Base-by-base conservation (phyloP, 1,140 invertebrate genomes). In the Patella vulgata region DNA sequence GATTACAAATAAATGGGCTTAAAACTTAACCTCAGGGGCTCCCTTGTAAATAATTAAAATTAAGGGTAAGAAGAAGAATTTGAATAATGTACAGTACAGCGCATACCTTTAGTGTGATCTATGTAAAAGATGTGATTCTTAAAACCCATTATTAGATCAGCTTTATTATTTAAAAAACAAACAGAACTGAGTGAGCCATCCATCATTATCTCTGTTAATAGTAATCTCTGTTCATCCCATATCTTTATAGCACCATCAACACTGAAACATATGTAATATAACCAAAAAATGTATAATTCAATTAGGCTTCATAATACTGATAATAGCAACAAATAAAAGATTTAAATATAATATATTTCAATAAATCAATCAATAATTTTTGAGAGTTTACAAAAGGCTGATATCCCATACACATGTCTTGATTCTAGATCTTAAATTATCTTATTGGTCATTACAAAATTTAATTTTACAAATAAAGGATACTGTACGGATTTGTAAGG, bases 101-200 rank as follows among this genome's bases (percentile, higher is more conserved):
- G 25, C 61, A 53, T 62, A 81, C 79, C 74, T 75, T 77, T 79
- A 4, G 57, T 61, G 50, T 77, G 76, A n/a, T 76, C 74, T 17
- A 84, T 82, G 31, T 71, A 77, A 63, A 80, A 84, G 12, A 84
- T 66, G 58, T 84, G 81, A 57, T 84, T 81, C 55, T 79, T 70
- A 62, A 75, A 82, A 43, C 76, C 81, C 5, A 82, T 63, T 28
- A 82, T 42, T 1, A 84, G 60, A 51, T 84, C 80, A 19, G 70
- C 78, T 23, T 58, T 66, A 40, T 68, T 67, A 66, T 82, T 82
- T 14, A 84, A 66, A 57, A 84, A 84, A 28, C 70, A 74, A 25
- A 68, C 75, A 23, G 77, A 50, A 59, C 71, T 75, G 14, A 82
- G 64, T 1, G 71, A 70, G 11, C 73, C 68, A 43, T 82, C 78